These are phyloP conservation scores for Amblyraja radiata DNA, from an alignment of 2,797 vertebrate genomes.

Conservation along the genomic window DNA sequence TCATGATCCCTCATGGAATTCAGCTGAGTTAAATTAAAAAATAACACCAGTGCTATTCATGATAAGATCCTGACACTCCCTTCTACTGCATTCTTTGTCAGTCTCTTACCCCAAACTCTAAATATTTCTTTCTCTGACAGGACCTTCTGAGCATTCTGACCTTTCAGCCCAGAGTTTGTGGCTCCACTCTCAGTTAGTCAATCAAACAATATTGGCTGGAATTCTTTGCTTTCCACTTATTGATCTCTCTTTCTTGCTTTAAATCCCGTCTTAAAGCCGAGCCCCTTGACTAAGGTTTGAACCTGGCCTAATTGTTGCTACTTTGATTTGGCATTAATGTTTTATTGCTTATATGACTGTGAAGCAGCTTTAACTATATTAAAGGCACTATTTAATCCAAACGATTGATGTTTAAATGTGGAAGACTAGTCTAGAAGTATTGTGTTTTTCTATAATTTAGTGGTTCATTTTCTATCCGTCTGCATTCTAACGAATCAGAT, in stretches of 20 bases:
- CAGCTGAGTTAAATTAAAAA: background rate
- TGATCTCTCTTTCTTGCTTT: background rate
- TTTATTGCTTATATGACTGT: background rate
- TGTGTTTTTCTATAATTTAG: background rate
- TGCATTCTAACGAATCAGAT: background rate
- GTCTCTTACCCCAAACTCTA: background rate
- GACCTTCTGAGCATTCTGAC: background rate
- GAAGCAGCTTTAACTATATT: background rate
- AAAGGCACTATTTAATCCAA: background rate
- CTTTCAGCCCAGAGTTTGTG: background rate
- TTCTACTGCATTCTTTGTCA: background rate
- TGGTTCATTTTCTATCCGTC: background rate
- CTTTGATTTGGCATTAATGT: background rate
- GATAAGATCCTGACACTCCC: background rate
- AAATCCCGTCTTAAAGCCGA: background rate
- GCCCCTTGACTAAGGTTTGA: background rate
- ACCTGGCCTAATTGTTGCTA: background rate
- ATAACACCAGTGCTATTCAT: background rate
- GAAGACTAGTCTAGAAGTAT: background rate
- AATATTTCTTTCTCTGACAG: background rate
- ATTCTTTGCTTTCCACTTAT: background rate
- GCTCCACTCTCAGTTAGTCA: background rate
- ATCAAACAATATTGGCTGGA: background rate
- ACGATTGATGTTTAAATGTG: background rate
- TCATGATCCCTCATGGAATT: too few relatives aligned